These are phyloP conservation scores for Takifugu bimaculatus DNA, from an alignment of 2,113 vertebrate genomes.

Conservation along the genomic window DNA sequence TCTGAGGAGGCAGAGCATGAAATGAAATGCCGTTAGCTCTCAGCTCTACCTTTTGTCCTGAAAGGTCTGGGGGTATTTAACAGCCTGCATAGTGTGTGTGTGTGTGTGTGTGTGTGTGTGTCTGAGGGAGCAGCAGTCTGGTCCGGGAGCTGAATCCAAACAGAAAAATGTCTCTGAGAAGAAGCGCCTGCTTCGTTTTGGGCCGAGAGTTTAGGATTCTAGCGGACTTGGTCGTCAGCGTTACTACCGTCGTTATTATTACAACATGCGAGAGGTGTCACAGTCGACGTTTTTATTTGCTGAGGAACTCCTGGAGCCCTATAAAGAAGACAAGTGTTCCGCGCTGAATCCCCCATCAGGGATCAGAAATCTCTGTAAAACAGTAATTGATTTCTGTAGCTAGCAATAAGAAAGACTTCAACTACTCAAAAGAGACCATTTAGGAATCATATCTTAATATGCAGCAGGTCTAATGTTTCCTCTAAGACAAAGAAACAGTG, in stretches of 20 bases:
- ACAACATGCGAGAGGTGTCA: slow-evolving; percentile 3
- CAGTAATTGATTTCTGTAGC: slow-evolving; percentile 60
- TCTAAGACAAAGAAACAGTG: slow-evolving; percentile 42
- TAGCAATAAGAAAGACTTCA: slow-evolving; percentile 61
- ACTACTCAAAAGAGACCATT: slow-evolving; percentile 54
- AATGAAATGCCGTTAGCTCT: slow-evolving; percentile 71
- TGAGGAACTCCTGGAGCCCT: slow-evolving; percentile 31
- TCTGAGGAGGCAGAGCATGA: slow-evolving; percentile 75
- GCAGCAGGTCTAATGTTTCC: slow-evolving; percentile 38
- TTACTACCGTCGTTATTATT: neutral
- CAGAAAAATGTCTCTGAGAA: neutral
- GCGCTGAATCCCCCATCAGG: slow-evolving; percentile 51
- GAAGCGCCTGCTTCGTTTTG: too few relatives aligned
- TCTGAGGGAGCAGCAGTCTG: slow-evolving; percentile 55
- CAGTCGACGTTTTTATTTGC: slow-evolving; percentile 16
- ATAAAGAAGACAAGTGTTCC: slow-evolving; percentile 55
- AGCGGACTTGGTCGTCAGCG: neutral
- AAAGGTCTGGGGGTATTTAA: slow-evolving; percentile 66
- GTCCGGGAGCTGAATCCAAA: slow-evolving; percentile 54
- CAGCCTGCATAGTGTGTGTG: slow-evolving; percentile 56
- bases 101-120: slow-evolving; percentile 57
- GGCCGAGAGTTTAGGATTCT: neutral
- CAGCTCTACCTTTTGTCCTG: slow-evolving; percentile 68
- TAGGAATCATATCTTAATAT: slow-evolving; percentile 50
- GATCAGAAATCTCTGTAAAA: slow-evolving; percentile 58